phyloP scores from a whole-genome alignment of 2,888 invertebrate genomes.

The Scaptomyza parva region DNA sequence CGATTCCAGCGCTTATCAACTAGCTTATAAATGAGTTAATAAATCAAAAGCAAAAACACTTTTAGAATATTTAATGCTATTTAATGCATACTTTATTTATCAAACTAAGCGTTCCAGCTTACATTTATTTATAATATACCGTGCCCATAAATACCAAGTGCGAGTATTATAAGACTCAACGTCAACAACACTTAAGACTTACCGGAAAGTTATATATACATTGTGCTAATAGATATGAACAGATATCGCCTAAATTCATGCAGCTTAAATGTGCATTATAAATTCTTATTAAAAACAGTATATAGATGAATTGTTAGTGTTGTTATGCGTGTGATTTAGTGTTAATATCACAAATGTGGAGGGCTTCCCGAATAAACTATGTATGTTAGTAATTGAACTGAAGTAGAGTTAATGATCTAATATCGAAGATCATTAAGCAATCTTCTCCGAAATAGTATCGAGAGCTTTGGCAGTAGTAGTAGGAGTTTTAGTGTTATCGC shows the following conservation, averaged over 20 bases:
- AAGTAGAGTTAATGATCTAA: constrained; percentile 20
- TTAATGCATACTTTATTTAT: constrained; percentile 64
- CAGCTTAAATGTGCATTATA: constrained; percentile 34
- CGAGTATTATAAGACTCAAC: constrained; percentile 17
- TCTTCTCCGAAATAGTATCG: constrained; percentile 80
- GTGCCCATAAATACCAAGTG: constrained; percentile 33
- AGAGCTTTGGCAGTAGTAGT: constrained; percentile 66
- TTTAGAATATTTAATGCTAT: constrained; percentile 30
- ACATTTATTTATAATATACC: constrained; percentile 36
- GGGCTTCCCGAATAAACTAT: constrained; percentile 40
- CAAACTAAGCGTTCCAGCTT: constrained; percentile 47
- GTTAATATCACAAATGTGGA: constrained; percentile 70
- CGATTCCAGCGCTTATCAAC: constrained; percentile 23
- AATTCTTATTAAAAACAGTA: constrained; percentile 34
- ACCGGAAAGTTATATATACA: constrained; percentile 38
- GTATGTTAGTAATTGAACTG: constrained; percentile 21
- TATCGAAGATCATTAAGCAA: constrained; percentile 56
- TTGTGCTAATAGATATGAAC: constrained; percentile 34
- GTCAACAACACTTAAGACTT: constrained; percentile 48
- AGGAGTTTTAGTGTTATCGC: constrained; percentile 59
- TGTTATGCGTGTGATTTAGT: constrained; percentile 62
- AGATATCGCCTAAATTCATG: constrained; percentile 41
- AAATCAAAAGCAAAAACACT: constrained; percentile 41
- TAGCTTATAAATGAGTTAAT: constrained; percentile 27
- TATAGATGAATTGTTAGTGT: constrained; percentile 53